Base-by-base conservation (phyloP, 2,888 invertebrate genomes). In the Priocnemis perturbator region DNA sequence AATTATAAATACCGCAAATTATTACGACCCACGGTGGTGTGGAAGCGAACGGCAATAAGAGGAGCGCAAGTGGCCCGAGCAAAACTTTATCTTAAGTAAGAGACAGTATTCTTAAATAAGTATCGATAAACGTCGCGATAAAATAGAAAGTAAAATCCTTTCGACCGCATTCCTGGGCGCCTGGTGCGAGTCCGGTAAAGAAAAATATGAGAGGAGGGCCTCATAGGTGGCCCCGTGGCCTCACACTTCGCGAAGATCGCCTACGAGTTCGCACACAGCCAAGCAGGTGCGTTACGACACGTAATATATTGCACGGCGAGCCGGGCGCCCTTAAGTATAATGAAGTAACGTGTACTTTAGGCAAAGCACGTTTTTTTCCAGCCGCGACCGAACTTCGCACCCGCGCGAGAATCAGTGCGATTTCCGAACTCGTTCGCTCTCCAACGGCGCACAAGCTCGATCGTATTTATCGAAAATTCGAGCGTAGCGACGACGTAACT, bases 161-260 rank as follows among this genome's bases (percentile, higher is more conserved):
- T 69, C 78, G 80, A 70, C 69, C 80, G 80, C 79, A 79, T 79
- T 79, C 79, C 78, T 76, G 71, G 69, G 69, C 65, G 72, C 77
- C 76, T 72, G 73, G 69, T 73, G 78, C 76, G 73, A 68, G 72
- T 50, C 67, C 60, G 21, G 66, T 59, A 69, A 77, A 76, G 72
- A 81, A 76, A 79, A 79, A 77, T 73, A 78, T 59, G 72, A 73
- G 75, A 67, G 48, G 20, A 55, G 79, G 76, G 58, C 70, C 84
- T 79, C 79, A 74, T 84, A 81, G 85, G 83, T 85, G 84, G 83
- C 79, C 80, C 72, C 68, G 71, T 70, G 81, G 82, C 80, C 83
- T 84, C 82, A 81, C 83, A 82, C 84, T 83, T 82, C 70, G 81
- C 78, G 50, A 50, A 50, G 50, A 50, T 50, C 50, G 50, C 50